These are phyloP conservation scores for Temnothorax unifasciatus DNA, from an alignment of 2,888 invertebrate species.

Conservation along the genomic window DNA sequence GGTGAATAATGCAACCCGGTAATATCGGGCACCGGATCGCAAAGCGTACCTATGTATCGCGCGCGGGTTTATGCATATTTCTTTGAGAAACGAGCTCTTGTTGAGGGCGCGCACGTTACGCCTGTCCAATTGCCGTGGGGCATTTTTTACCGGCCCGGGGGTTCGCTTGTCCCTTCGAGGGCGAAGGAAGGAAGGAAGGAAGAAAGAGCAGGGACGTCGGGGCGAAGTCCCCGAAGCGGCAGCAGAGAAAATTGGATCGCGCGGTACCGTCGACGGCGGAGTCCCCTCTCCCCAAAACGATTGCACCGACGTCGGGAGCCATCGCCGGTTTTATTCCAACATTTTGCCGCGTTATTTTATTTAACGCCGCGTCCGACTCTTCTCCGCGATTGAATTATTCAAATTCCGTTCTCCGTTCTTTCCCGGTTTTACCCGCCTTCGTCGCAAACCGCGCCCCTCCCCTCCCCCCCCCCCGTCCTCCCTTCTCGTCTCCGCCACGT, in stretches of 20 bases:
- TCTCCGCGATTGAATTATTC: slow-evolving; percentile 81
- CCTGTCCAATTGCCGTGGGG: slow-evolving; percentile 34
- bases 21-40: slow-evolving; percentile 36
- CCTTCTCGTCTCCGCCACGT: slow-evolving; percentile 36
- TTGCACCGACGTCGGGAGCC: slow-evolving; percentile 50
- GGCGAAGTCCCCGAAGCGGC: slow-evolving; percentile 52
- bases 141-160: slow-evolving; percentile 42
- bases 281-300: slow-evolving; percentile 35
- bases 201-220: slow-evolving; percentile 17
- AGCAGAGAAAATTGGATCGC: slow-evolving; percentile 72
- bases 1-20: slow-evolving; percentile 40
- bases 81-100: slow-evolving; percentile 39
- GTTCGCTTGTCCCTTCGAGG: slow-evolving; percentile 30
- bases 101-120: slow-evolving; percentile 44
- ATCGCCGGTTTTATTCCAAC: slow-evolving; percentile 72
- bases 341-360: slow-evolving; percentile 81
- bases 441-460: slow-evolving; percentile 34
- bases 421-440: slow-evolving; percentile 48
- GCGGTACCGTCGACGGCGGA: slow-evolving; percentile 30
- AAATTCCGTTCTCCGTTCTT: slow-evolving; percentile 74
- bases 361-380: slow-evolving; percentile 78
- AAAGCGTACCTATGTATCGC: slow-evolving; percentile 13
- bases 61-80: slow-evolving; percentile 52
- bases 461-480: not conserved
- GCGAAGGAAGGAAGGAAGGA: slow-evolving; percentile 10